These are phyloP conservation scores for Decapterus maruadsi DNA, from an alignment of 2,797 vertebrate genomes.

Conservation along the genomic window DNA sequence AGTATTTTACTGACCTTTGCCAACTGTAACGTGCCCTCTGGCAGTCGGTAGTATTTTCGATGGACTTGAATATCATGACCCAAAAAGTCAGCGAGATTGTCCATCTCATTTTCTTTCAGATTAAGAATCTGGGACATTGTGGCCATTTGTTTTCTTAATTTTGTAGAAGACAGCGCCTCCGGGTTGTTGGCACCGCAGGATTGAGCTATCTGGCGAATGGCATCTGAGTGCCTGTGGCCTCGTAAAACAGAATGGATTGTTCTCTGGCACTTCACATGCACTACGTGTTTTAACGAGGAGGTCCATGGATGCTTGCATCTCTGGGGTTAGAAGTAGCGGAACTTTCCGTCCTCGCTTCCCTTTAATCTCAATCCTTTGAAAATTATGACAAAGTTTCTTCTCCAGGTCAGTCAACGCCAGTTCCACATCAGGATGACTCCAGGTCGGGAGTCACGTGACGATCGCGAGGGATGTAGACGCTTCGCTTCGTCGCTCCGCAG, in stretches of 20 bases:
- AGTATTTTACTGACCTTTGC: neutral
- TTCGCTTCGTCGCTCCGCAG: too few relatives aligned
- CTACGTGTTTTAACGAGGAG: conserved; percentile 14
- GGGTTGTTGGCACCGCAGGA: conserved; percentile 37
- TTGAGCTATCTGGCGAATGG: conserved; percentile 13
- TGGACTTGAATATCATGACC: conserved; percentile 6
- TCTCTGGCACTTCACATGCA: conserved; percentile 32
- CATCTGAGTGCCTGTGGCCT: conserved; percentile 45
- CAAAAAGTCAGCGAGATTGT: conserved; percentile 9
- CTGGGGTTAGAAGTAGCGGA: conserved; percentile 46
- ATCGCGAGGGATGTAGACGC: too few relatives aligned
- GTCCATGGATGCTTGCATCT: conserved; percentile 39
- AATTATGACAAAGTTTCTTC: neutral
- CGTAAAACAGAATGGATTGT: conserved; percentile 44
- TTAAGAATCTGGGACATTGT: conserved; percentile 38
- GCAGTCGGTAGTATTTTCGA: neutral
- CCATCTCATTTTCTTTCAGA: conserved; percentile 36
- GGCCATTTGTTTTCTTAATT: conserved; percentile 34
- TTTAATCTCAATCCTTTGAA: conserved; percentile 28
- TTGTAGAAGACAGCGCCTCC: conserved; percentile 22
- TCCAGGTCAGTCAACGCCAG: too few relatives aligned
- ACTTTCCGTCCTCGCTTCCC: conserved; percentile 39
- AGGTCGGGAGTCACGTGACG: too few relatives aligned
- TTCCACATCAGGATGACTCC: too few relatives aligned
- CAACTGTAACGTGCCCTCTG: conserved; percentile 13